A percentile compares a stretch with the other conserved stretches of the same genome.
These are phyloP conservation scores for Argya squamiceps DNA, from an alignment of 2,797 vertebrate species.

Conservation along the genomic window DNA sequence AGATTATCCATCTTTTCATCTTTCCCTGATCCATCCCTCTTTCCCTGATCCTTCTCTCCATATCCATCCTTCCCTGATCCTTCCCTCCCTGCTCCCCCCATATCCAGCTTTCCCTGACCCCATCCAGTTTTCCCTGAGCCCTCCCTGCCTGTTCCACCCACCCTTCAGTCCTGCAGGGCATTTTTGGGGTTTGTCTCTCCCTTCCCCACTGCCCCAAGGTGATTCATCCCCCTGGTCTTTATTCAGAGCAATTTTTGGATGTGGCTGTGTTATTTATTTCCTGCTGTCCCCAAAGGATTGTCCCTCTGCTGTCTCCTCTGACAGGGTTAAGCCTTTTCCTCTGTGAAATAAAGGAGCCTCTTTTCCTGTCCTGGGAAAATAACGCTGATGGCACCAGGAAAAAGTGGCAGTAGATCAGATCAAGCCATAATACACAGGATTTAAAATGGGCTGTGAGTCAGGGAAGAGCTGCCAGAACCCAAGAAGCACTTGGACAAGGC, in stretches of 20 bases:
- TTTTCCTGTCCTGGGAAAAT: not conserved
- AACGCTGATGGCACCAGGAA: not conserved
- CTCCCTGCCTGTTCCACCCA: no score
- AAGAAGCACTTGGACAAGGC: not conserved
- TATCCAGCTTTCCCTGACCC: not conserved
- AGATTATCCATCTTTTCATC: no score
- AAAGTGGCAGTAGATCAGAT: not conserved
- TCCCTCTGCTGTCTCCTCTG: not conserved
- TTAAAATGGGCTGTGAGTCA: not conserved
- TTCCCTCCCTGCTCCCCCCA: rapidly evolving
- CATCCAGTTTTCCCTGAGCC: rapidly evolving
- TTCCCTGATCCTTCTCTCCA: no score
- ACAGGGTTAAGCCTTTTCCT: not conserved
- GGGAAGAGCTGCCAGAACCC: not conserved
- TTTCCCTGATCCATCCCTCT: no score
- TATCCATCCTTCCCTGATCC: rapidly evolving
- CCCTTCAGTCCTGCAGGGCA: not conserved
- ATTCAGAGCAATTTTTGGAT: not conserved
- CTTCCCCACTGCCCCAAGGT: not conserved
- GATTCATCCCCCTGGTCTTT: not conserved
- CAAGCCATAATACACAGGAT: not conserved
- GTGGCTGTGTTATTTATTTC: not conserved
- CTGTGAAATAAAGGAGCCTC: not conserved
- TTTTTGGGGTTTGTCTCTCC: not conserved
- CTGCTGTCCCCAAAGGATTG: not conserved